Conservation (phyloP, 2,888 invertebrate species). For the Tenodera sinensis region DNA sequence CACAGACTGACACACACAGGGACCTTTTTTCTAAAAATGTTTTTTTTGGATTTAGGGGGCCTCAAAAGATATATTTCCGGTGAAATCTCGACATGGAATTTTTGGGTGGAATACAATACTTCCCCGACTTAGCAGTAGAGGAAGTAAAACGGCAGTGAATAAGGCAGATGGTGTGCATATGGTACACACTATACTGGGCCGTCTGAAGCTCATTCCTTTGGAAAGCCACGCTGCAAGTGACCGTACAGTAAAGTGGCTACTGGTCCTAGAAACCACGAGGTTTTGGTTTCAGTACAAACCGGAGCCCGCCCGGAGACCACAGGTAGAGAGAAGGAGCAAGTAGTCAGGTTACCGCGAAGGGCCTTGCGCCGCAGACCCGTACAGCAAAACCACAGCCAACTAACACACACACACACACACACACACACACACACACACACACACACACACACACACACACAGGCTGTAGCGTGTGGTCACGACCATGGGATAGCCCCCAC, state of each 20-base stretch:
- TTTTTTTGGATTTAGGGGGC: too few species aligned
- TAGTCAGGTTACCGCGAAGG: neutral
- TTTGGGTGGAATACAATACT: too few species aligned
- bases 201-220: neutral
- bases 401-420: slow-evolving; percentile 5
- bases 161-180: too few species aligned
- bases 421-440: too few species aligned
- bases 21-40: too few species aligned
- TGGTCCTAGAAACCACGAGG: slow-evolving; percentile 8
- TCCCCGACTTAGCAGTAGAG: too few species aligned
- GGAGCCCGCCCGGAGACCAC: neutral
- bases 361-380: neutral
- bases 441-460: slow-evolving; percentile 8
- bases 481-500: neutral
- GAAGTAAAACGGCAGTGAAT: too few species aligned
- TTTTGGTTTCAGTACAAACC: neutral
- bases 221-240: neutral
- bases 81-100: too few species aligned
- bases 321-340: neutral
- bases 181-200: neutral
- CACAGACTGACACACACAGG: too few species aligned
- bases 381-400: neutral
- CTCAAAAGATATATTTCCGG: too few species aligned
- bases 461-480: slow-evolving; percentile 10
- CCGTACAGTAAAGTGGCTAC: neutral